These are phyloP conservation scores for Netelia fuscicornis DNA, from an alignment of 2,888 invertebrate genomes.

Conservation along the genomic window DNA sequence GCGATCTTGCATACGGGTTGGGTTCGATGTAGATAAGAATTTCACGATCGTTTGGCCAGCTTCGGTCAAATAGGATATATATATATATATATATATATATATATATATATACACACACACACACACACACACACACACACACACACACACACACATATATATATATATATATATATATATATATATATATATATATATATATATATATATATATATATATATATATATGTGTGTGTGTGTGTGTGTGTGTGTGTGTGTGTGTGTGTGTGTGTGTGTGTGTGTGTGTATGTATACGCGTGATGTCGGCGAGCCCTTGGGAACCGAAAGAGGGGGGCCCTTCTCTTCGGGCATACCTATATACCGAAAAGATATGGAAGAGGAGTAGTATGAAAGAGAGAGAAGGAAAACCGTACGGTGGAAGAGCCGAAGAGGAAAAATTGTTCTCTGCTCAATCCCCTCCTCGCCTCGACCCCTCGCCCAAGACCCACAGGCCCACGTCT, in stretches of 20 bases:
- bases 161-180: too few species aligned
- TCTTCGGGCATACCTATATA: conserved; percentile 35
- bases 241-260: too few species aligned
- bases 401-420: conserved; percentile 37
- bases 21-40: conserved; percentile 48
- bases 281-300: too few species aligned
- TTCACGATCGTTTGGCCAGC: conserved; percentile 41
- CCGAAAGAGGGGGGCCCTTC: conserved; percentile 44
- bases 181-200: too few species aligned
- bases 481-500: too few species aligned
- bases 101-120: too few species aligned
- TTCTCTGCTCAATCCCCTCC: conserved; percentile 23
- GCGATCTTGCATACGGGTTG: conserved; percentile 32
- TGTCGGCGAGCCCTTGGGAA: conserved; percentile 51
- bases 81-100: not conserved
- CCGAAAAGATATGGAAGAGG: conserved; percentile 15
- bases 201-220: too few species aligned
- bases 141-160: too few species aligned
- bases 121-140: too few species aligned
- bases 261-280: too few species aligned
- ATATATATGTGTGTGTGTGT: too few species aligned
- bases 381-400: not conserved
- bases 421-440: conserved; percentile 44
- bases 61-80: conserved; percentile 35
- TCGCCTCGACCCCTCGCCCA: not conserved